These are phyloP conservation scores for Ceuthmochares aereus DNA, from an alignment of 2,113 vertebrate genomes.

Conservation along the genomic window DNA sequence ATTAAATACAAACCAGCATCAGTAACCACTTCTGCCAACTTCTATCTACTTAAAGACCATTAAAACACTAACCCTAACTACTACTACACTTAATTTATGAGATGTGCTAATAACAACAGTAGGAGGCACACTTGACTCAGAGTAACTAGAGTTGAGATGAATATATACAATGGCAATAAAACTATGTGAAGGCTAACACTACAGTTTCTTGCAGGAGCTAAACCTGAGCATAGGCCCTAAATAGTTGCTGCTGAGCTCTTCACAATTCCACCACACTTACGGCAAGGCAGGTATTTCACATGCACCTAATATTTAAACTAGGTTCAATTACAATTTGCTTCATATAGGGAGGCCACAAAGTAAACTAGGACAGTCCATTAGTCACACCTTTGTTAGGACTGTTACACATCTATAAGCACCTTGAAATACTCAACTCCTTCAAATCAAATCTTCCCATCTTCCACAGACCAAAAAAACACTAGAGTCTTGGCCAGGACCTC, in stretches of 20 bases:
- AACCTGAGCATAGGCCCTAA: neutral
- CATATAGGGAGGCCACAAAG: neutral
- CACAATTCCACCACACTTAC: neutral
- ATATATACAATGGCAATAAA: neutral
- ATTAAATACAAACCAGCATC: neutral
- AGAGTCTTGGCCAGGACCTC: neutral
- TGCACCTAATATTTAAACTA: neutral
- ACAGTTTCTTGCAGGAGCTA: neutral
- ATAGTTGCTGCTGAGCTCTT: neutral
- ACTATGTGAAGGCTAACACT: neutral
- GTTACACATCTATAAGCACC: neutral
- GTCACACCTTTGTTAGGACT: neutral
- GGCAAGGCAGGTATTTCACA: neutral
- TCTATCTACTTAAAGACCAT: neutral
- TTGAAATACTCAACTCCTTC: neutral
- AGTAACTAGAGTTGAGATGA: neutral
- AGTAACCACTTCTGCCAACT: neutral
- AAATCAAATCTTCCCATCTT: neutral
- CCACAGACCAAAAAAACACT: neutral
- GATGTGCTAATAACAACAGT: slow-evolving; percentile 58
- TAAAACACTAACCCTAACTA: neutral
- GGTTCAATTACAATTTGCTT: neutral
- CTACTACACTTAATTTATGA: neutral
- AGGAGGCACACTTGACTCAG: slow-evolving; percentile 68
- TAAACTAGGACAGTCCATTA: neutral